These are phyloP conservation scores for Aspidiotus rigidus DNA, from an alignment of 2,888 invertebrate genomes.

Conservation along the genomic window DNA sequence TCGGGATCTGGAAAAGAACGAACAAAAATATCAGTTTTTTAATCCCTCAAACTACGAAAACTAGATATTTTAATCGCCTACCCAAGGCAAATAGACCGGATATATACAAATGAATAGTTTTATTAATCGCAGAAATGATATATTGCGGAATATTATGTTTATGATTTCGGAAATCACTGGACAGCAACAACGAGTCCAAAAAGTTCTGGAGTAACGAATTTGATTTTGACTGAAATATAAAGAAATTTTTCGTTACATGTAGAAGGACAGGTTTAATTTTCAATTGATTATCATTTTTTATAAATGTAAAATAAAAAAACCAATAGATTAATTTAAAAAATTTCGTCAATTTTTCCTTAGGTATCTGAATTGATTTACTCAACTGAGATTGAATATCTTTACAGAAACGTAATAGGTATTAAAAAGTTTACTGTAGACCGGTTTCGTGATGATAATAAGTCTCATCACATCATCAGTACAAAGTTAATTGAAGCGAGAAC, in stretches of 20 bases:
- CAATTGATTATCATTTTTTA: too few relatives aligned
- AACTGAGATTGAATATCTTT: too few relatives aligned
- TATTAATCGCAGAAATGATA: conserved; percentile 46
- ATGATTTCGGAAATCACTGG: conserved; percentile 45
- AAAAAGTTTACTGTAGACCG: too few relatives aligned
- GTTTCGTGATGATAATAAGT: too few relatives aligned
- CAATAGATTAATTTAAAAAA: too few relatives aligned
- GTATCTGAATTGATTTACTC: too few relatives aligned
- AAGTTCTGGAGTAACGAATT: conserved; percentile 48
- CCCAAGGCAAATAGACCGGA: conserved; percentile 48
- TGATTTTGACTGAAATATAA: conserved; percentile 38
- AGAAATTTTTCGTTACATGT: not conserved
- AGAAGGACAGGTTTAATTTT: not conserved
- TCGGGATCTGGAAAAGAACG: conserved; percentile 36
- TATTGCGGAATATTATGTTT: conserved; percentile 45
- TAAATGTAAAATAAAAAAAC: too few relatives aligned
- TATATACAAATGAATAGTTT: conserved; percentile 49
- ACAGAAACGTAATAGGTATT: too few relatives aligned
- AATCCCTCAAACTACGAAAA: conserved; percentile 38
- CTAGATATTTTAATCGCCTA: conserved; percentile 45
- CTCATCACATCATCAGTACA: too few relatives aligned
- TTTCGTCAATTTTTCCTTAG: too few relatives aligned
- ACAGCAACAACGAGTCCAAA: conserved; percentile 47
- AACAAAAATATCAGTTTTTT: conserved; percentile 7
- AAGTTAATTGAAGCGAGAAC: too few relatives aligned